A percentile compares a stretch with the other conserved stretches of the same genome.
Evolutionary conservation across 2,888 invertebrate species (phyloP).

Genomic region (Ornithoptera priamus): DNA sequence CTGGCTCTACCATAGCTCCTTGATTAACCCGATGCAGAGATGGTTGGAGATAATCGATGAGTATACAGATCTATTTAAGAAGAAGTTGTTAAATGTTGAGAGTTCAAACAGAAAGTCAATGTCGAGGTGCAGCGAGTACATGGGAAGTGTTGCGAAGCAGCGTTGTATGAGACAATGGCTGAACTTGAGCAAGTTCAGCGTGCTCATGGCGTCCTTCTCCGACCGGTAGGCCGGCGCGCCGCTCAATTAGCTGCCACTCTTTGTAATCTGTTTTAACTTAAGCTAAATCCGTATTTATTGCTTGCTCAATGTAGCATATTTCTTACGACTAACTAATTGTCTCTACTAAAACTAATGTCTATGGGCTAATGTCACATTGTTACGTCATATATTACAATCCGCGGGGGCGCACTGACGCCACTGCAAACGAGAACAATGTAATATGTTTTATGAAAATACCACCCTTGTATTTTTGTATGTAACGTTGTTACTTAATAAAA

Average conservation of each 20-base stretch:
- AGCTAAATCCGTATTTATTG: slow-evolving; percentile 21
- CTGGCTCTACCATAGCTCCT: slow-evolving; percentile 63
- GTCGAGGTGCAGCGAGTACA: slow-evolving; percentile 26
- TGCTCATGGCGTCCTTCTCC: slow-evolving; percentile 51
- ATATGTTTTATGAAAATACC: slow-evolving; percentile 2
- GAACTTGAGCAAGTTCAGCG: slow-evolving; percentile 54
- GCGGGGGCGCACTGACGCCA: neutral
- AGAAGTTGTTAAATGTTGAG: slow-evolving; percentile 23
- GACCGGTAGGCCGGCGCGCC: slow-evolving; percentile 50
- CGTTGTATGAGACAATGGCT: slow-evolving; percentile 51
- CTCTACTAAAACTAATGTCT: neutral
- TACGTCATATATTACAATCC: neutral
- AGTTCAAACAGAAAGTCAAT: slow-evolving; percentile 1
- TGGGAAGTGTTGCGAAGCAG: slow-evolving; percentile 29
- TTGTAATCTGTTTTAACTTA: slow-evolving; percentile 6
- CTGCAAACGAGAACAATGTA: neutral
- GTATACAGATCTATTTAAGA: slow-evolving; percentile 44
- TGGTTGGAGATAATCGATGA: slow-evolving; percentile 61
- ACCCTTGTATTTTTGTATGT: slow-evolving; percentile 25
- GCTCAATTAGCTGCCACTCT: neutral
- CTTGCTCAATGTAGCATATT: slow-evolving; percentile 14
- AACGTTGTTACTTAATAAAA: slow-evolving; percentile 19
- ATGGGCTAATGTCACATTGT: slow-evolving; percentile 3
- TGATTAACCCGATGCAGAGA: slow-evolving; percentile 60
- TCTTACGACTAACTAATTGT: neutral